Evolutionary conservation across 2,888 invertebrate genomes (phyloP), one percentile per base, ranked within the genome.

Genomic region (Torymus auratus): DNA sequence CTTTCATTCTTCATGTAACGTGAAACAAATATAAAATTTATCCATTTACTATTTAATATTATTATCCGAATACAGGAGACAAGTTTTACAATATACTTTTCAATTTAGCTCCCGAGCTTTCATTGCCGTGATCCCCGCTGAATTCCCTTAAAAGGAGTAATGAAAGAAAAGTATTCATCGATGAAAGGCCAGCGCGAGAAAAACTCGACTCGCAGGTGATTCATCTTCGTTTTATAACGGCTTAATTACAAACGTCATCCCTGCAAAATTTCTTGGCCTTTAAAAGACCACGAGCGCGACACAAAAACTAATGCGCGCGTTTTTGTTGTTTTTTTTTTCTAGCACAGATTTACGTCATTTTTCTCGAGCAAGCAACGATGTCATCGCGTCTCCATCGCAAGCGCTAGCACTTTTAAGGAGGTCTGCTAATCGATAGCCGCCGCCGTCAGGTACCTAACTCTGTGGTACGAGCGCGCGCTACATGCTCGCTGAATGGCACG

Each of bases 211-310:
- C 7, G 41, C 7, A 41, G 41, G 41, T 15, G 28, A 71, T 58
- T 58, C 28, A 28, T 60, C 50, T 28, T 60, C 56, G 56, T 50
- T 60, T 17, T 50, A 52, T 50, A 71, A 61, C 70, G 60, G 50
- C 70, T 71, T 71, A 71, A 71, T 71, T 71, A 60, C 60, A 60
- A 71, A 60, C 56, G 70, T 60, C 70, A 60, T 55, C 11, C 11
- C 41, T 20, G 56, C 15, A 50, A 64, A 69, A 56, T 69, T 69
- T 69, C 56, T 69, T 56, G 11, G 12, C n/a, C 69, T 14, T 41
- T n/a, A 41, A 41, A 41, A 41, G 2, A 50, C 28, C 41, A 67
- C 56, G 56, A 13, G 13, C 62, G 20, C 68, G 14, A 41, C 7
- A 41, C 41, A 41, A 41, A 41, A 41, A 41, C 41, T 41, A 7